Percentiles rank a stretch among this genome's conserved stretches.
phyloP scores from a whole-genome alignment of 2,797 vertebrate species.

The Lagodon rhomboides region DNA sequence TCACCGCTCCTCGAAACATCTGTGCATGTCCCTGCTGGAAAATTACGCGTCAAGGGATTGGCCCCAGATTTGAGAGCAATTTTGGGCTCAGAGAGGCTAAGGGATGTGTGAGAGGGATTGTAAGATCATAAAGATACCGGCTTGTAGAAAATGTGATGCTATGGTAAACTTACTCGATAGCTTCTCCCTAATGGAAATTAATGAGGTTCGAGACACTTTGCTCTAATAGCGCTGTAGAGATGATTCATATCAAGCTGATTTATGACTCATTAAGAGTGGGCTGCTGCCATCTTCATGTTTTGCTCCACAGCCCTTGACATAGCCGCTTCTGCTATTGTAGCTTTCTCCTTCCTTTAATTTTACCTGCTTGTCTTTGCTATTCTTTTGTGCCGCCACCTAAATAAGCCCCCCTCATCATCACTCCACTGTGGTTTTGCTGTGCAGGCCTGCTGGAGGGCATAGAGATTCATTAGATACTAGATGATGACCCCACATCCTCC shows the following conservation, averaged over 20 bases:
- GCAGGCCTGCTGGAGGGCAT: slow-evolving; percentile 20
- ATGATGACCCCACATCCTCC: slow-evolving; percentile 11
- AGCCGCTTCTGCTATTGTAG: slow-evolving; percentile 33
- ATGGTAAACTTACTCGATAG: slow-evolving; percentile 67
- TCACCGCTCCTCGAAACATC: neutral
- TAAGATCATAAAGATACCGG: slow-evolving; percentile 41
- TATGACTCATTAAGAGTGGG: slow-evolving; percentile 76
- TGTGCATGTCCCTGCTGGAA: neutral
- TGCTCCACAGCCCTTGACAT: slow-evolving; percentile 53
- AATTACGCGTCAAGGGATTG: slow-evolving; percentile 9
- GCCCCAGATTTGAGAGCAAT: slow-evolving; percentile 14
- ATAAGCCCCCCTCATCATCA: slow-evolving; percentile 33
- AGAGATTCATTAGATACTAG: slow-evolving; percentile 27
- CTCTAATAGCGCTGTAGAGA: slow-evolving; percentile 73
- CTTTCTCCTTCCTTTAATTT: slow-evolving; percentile 9
- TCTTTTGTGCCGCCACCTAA: slow-evolving; percentile 27
- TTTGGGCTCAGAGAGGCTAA: slow-evolving; percentile 2
- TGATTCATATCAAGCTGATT: slow-evolving; percentile 80
- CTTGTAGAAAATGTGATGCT: slow-evolving; percentile 60
- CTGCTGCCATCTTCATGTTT: slow-evolving; percentile 63
- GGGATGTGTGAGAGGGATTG: slow-evolving; percentile 34
- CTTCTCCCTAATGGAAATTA: slow-evolving; percentile 77
- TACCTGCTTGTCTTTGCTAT: slow-evolving; percentile 23
- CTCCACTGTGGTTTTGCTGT: slow-evolving; percentile 19
- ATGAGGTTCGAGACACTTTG: slow-evolving; percentile 77